Evolutionary conservation across 2,888 invertebrate species (phyloP), one percentile per base, ranked within the genome.

Genomic region (Tromatobia lineatoria): DNA sequence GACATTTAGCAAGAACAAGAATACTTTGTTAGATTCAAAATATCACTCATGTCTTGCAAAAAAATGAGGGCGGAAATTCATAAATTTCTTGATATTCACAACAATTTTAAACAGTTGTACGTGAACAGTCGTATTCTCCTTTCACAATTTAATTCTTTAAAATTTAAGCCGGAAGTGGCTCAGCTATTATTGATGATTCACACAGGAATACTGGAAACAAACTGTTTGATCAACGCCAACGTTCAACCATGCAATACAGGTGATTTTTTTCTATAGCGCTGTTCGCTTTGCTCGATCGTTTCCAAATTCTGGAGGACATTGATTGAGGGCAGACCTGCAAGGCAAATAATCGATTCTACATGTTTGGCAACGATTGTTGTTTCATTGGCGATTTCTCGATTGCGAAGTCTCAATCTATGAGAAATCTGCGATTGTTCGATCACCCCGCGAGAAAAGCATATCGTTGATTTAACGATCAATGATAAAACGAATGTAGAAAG

Each of bases 141-240:
- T 13, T 23, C 57, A 25, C 25, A 23, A 7, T 15, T 57, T 15
- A 3, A 57, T 23, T 15, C 57, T 23, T 57, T 13, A 15, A 13
- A 11, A 29, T 6, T 57, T 25, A 57, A 13, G 3, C 15, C 57
- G 57, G 15, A 57, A 57, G 57, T 57, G 0, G 4, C 25, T 57
- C 4, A 57, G 25, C 15, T 13, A 57, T 25, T 57, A 57, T 57
- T 25, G 23, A 50, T 7, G 50, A 57, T 25, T 57, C 25, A 23
- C 25, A 4, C 25, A 15, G 23, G 3, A 13, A 57, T n/a, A n/a
- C n/a, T n/a, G n/a, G n/a, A n/a, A n/a, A 23, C 1, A 57, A 57
- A 57, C 25, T 15, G 54, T 54, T 54, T 54, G 25, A 13, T 57
- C 25, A 25, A 57, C 20, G 54, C 54, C 23, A 54, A 54, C 54